Evolutionary conservation across 1,140 invertebrate genomes (phyloP).

Genomic region (Gryon sp.): DNA sequence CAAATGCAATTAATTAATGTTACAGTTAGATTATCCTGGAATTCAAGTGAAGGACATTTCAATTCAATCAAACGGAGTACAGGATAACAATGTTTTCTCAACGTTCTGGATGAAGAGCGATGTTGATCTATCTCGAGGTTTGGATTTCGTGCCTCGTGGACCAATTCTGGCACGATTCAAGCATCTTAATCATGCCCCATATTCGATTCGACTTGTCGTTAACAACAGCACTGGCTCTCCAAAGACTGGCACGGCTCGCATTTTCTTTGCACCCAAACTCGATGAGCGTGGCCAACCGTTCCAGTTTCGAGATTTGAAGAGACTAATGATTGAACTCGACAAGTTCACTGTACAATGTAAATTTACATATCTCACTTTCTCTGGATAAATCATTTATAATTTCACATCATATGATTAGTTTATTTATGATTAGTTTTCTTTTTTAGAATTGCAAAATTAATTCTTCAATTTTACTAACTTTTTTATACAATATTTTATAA

Average conservation of each 20-base stretch:
- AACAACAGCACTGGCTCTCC: slow-evolving; percentile 82
- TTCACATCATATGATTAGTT: too few species aligned
- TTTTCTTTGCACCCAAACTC: slow-evolving; percentile 86
- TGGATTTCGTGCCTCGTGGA: slow-evolving; percentile 87
- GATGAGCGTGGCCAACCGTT: slow-evolving; percentile 85
- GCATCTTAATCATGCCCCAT: slow-evolving; percentile 87
- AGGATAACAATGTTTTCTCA: slow-evolving; percentile 80
- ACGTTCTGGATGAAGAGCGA: slow-evolving; percentile 89
- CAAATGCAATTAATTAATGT: slow-evolving; percentile 13
- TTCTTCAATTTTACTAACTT: too few species aligned
- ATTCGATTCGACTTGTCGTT: slow-evolving; percentile 82
- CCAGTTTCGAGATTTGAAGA: slow-evolving; percentile 83
- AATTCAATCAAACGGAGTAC: slow-evolving; percentile 70
- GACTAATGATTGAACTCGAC: slow-evolving; percentile 88
- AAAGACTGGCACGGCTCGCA: slow-evolving; percentile 85
- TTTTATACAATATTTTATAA: too few species aligned
- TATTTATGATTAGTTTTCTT: too few species aligned
- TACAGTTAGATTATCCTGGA: slow-evolving; percentile 81
- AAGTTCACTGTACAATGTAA: slow-evolving; percentile 75
- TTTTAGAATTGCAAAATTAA: too few species aligned
- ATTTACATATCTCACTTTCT: background rate
- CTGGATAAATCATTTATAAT: too few species aligned
- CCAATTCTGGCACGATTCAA: slow-evolving; percentile 85
- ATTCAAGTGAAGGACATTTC: slow-evolving; percentile 41
- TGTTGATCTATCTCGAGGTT: slow-evolving; percentile 85